These are phyloP conservation scores for Patagioenas fasciata DNA, from an alignment of 2,113 vertebrate species.

Conservation along the genomic window DNA sequence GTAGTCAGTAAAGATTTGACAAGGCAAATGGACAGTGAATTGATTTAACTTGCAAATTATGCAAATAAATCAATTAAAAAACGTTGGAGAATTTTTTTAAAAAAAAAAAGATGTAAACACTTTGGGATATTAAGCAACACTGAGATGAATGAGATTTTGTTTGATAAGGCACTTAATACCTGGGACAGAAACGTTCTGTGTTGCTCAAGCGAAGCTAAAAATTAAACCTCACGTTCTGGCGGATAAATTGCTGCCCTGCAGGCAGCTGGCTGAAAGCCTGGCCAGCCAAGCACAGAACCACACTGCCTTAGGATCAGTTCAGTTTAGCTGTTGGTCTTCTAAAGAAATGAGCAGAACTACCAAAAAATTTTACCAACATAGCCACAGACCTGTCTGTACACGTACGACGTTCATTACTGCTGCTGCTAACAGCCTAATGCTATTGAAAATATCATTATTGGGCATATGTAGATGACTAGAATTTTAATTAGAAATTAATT, in stretches of 20 bases:
- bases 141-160: not conserved
- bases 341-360: not conserved
- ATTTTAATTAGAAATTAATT: not conserved
- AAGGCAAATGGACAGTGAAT: not conserved
- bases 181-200: not conserved
- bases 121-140: not conserved
- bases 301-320: not conserved
- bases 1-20: not conserved
- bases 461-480: not conserved
- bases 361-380: not conserved
- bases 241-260: not conserved
- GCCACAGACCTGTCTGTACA: not conserved
- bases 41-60: not conserved
- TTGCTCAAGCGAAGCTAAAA: not conserved
- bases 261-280: not conserved
- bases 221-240: not conserved
- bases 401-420: not conserved
- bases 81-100: not conserved
- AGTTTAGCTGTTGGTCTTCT: not conserved
- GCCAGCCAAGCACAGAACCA: not conserved
- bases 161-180: not conserved
- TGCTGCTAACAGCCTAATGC: not conserved
- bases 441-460: not conserved
- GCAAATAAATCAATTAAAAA: slow-evolving; percentile 7
- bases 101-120: not conserved